phyloP scores from a whole-genome alignment of 2,888 invertebrate species.

The Aquatica leii region DNA sequence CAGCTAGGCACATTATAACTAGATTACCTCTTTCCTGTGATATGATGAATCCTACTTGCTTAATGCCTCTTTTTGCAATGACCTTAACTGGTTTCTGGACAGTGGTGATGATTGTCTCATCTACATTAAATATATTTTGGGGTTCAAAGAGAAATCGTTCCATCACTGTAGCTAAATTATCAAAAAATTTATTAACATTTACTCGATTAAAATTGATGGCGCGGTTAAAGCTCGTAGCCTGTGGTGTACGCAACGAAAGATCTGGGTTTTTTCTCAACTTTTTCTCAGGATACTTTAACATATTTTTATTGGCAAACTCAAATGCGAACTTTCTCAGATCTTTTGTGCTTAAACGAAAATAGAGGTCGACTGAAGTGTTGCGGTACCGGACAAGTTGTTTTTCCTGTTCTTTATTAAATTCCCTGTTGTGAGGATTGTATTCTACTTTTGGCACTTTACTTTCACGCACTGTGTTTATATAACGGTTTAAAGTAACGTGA shows the following conservation, averaged over 20 bases:
- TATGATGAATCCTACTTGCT: conserved; percentile 49
- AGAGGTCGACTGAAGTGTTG: too few species aligned
- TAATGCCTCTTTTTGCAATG: conserved; percentile 48
- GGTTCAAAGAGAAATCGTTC: not conserved
- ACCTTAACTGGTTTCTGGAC: conserved; percentile 53
- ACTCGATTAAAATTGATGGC: not conserved
- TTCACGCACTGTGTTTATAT: conserved; percentile 6
- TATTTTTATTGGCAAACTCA: conserved; percentile 19
- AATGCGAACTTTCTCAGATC: conserved; percentile 30
- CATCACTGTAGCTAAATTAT: not conserved
- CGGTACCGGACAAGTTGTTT: too few species aligned
- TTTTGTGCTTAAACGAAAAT: conserved; percentile 30
- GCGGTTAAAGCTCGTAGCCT: not conserved
- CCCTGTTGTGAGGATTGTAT: conserved; percentile 16
- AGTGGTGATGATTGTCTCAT: conserved; percentile 55
- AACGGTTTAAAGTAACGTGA: too few species aligned
- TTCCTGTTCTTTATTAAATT: too few species aligned
- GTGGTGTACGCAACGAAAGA: not conserved
- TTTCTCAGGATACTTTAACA: not conserved
- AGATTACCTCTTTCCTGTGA: conserved; percentile 47
- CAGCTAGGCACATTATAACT: conserved; percentile 32
- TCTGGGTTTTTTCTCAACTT: not conserved
- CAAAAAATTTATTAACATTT: conserved; percentile 25
- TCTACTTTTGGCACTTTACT: conserved; percentile 1
- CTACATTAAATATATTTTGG: conserved; percentile 34